Evolutionary conservation across 2,888 invertebrate genomes (phyloP), one percentile per base, ranked within the genome.

Genomic region (Idaea dimidiata): DNA sequence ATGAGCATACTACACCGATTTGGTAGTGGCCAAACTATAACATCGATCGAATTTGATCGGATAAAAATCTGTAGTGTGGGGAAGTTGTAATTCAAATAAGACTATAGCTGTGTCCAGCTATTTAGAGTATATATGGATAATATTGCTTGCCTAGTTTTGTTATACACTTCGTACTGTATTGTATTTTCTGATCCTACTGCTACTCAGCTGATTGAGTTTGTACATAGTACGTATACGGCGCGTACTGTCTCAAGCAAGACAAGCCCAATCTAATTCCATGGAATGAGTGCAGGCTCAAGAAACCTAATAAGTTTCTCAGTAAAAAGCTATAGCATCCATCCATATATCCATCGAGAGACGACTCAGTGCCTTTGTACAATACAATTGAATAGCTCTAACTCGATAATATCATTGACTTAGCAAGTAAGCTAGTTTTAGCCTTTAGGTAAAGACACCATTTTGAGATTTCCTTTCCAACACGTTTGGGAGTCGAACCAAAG

Each of bases 301-400:
- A 68, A 67, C 59, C 62, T 61, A 54, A 63, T 65, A 62, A 59
- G 59, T 54, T 59, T 57, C 17, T 18, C 62, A 61, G 64, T 62
- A 66, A 62, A 59, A 58, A 57, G 62, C 60, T 54, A 17, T 61
- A 53, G 43, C 32, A 60, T 56, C 56, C 43, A 43, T 43, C 43
- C 43, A 8, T 55, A 55, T 16, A 62, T 63, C 17, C 62, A 24
- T 24, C 24, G 24, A 24, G 24, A 60, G 62, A 60, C 63, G 60
- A 63, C 62, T 63, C 59, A 17, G 24, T 17, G 33, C 16, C 43
- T 8, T 14, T 14, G 43, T 14, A 14, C 8, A 14, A 8, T 43
- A 43, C 43, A 43, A 43, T 43, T 43, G 7, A 14, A 43, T 43
- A 10, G 6, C 14, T 43, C 10, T 24, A 43, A 43, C 43, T 14